Conservation (phyloP, 2,888 invertebrate genomes). For the Axea sp. region DNA sequence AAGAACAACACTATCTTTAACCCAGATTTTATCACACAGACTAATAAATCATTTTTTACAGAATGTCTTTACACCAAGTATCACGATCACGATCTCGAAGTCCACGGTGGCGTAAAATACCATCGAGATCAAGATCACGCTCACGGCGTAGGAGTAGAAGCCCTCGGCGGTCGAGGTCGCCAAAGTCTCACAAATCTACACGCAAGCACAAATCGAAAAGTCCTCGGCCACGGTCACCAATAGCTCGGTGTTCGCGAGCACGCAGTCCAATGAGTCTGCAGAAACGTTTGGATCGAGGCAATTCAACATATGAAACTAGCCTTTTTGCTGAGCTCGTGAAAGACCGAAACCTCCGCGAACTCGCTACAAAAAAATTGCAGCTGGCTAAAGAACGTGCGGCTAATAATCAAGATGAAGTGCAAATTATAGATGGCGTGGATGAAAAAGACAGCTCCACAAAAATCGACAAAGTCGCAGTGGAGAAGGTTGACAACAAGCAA, state of each 20-base stretch:
- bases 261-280: slow-evolving; percentile 75
- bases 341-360: slow-evolving; percentile 89
- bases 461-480: neutral
- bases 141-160: slow-evolving; percentile 79
- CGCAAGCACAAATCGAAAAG: slow-evolving; percentile 81
- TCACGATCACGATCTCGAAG: slow-evolving; percentile 83
- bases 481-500: slow-evolving; percentile 30
- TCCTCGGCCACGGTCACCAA: slow-evolving; percentile 77
- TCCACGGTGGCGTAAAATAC: slow-evolving; percentile 81
- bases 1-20: neutral
- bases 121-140: slow-evolving; percentile 81
- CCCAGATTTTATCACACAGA: no score
- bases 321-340: slow-evolving; percentile 94
- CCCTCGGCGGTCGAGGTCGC: slow-evolving; percentile 79
- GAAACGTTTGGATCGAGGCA: slow-evolving; percentile 73
- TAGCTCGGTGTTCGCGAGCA: slow-evolving; percentile 69
- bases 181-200: slow-evolving; percentile 77
- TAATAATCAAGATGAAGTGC: slow-evolving; percentile 75
- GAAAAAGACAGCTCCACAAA: slow-evolving; percentile 71
- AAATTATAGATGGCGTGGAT: slow-evolving; percentile 76
- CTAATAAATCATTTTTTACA: slow-evolving; percentile 48
- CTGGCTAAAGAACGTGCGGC: slow-evolving; percentile 80
- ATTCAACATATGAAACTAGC: slow-evolving; percentile 92
- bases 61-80: slow-evolving; percentile 71
- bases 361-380: slow-evolving; percentile 86